Conservation (phyloP, 1,140 invertebrate genomes). For the Nylanderia fulva region DNA sequence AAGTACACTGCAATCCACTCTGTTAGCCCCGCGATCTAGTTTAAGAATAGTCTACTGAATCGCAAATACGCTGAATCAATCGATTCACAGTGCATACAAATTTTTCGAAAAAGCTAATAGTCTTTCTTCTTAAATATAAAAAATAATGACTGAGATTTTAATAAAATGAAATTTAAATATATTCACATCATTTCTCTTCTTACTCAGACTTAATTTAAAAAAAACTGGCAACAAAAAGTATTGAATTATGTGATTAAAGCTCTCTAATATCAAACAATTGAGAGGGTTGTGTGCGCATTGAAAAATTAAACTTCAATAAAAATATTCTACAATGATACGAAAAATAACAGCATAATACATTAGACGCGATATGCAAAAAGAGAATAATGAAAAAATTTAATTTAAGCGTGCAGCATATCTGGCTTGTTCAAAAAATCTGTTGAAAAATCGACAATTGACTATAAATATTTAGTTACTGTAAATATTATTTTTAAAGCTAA, state of each 20-base stretch:
- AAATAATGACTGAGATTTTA: too few relatives aligned
- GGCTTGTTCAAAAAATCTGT: not conserved
- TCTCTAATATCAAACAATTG: not conserved
- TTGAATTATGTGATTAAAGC: not conserved
- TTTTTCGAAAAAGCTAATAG: not conserved
- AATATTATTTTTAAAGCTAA: not conserved
- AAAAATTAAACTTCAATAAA: not conserved
- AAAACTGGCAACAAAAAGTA: not conserved
- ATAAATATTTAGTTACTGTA: not conserved
- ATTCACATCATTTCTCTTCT: not conserved
- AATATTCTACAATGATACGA: not conserved
- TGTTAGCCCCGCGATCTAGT: constrained; percentile 53
- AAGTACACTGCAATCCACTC: constrained; percentile 67
- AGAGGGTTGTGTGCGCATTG: not conserved
- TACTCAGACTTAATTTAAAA: not conserved
- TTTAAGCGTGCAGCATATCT: not conserved
- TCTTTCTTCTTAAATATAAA: not conserved
- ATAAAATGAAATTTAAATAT: too few relatives aligned
- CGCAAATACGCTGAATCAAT: constrained; percentile 25
- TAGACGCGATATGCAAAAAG: constrained; percentile 24
- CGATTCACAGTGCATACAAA: not conserved
- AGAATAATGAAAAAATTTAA: not conserved
- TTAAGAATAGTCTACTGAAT: not conserved
- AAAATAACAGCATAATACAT: not conserved
- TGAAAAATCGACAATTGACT: not conserved